Conservation (phyloP, 2,888 invertebrate genomes). For the Mallateleia sp. region DNA sequence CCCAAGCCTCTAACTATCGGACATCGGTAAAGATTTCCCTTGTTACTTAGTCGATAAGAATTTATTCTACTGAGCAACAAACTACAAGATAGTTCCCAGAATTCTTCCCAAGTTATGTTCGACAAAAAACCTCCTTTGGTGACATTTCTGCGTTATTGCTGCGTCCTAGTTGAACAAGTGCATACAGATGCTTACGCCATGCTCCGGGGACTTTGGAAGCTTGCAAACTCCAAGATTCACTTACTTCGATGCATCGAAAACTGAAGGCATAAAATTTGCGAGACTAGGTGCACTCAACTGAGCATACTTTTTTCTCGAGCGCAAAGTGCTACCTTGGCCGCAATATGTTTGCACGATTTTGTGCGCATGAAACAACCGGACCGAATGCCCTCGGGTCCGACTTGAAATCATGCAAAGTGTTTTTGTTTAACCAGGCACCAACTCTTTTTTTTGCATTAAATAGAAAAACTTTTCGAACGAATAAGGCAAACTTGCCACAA, state of each 20-base stretch:
- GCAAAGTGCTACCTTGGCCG: too few species aligned
- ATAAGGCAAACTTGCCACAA: too few species aligned
- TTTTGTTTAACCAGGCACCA: too few species aligned
- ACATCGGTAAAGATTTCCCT: background rate
- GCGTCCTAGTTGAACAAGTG: slow-evolving; percentile 44
- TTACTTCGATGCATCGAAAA: slow-evolving; percentile 44
- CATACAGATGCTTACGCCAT: slow-evolving; percentile 6
- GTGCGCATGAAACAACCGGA: too few species aligned
- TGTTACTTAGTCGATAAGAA: slow-evolving; percentile 21
- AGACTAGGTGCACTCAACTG: slow-evolving; percentile 35
- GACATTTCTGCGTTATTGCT: slow-evolving; percentile 25
- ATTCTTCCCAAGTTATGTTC: slow-evolving; percentile 47
- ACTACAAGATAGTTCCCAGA: slow-evolving; percentile 33
- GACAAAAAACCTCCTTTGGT: slow-evolving; percentile 30
- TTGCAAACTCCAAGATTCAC: slow-evolving; percentile 67
- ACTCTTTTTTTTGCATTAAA: too few species aligned
- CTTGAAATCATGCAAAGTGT: too few species aligned
- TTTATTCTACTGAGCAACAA: slow-evolving; percentile 5
- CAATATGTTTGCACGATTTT: too few species aligned
- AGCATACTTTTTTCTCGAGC: too few species aligned
- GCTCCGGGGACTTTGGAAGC: slow-evolving; percentile 41
- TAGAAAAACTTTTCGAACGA: too few species aligned
- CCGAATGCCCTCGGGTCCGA: too few species aligned
- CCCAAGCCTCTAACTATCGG: slow-evolving; percentile 2
- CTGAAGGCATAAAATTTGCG: slow-evolving; percentile 46